A percentile compares a stretch with the other conserved stretches of the same genome.
These are phyloP conservation scores for Miltochrista miniata DNA, from an alignment of 2,888 invertebrate species.

Conservation along the genomic window DNA sequence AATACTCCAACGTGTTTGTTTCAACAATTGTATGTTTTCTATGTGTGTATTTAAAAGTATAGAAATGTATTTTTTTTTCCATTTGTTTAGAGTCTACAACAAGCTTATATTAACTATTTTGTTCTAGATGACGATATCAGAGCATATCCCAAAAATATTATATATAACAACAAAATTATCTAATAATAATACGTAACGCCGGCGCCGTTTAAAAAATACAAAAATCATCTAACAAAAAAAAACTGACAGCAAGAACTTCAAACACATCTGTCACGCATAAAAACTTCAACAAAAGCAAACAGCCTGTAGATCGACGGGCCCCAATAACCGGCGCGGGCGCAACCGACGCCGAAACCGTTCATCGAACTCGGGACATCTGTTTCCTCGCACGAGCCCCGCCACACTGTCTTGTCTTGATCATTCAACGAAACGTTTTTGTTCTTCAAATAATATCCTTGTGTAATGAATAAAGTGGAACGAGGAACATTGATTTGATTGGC, in stretches of 20 bases:
- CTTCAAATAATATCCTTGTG: conserved; percentile 36
- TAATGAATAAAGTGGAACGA: conserved; percentile 3
- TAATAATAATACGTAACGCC: too few species aligned
- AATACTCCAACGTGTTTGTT: too few species aligned
- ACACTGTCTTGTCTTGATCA: conserved; percentile 51
- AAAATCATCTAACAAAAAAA: neutral
- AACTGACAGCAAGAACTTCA: neutral
- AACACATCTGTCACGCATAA: conserved; percentile 12
- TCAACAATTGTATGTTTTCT: too few species aligned
- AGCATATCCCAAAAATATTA: too few species aligned
- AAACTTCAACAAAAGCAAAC: conserved; percentile 19
- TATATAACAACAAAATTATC: too few species aligned
- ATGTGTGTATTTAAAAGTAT: too few species aligned
- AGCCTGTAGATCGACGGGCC: conserved; percentile 46
- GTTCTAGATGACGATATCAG: too few species aligned
- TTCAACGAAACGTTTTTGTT: conserved; percentile 47
- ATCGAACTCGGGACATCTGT: conserved; percentile 74
- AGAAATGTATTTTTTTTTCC: too few species aligned
- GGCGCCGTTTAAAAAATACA: too few species aligned
- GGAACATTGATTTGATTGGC: neutral
- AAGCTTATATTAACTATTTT: too few species aligned
- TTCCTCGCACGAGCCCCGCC: conserved; percentile 38
- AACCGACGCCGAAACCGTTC: conserved; percentile 66
- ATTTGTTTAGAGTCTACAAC: too few species aligned
- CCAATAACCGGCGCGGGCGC: conserved; percentile 38